Evolutionary conservation across 2,797 vertebrate species (phyloP).

Genomic region (Pangasius sanitwongsei): DNA sequence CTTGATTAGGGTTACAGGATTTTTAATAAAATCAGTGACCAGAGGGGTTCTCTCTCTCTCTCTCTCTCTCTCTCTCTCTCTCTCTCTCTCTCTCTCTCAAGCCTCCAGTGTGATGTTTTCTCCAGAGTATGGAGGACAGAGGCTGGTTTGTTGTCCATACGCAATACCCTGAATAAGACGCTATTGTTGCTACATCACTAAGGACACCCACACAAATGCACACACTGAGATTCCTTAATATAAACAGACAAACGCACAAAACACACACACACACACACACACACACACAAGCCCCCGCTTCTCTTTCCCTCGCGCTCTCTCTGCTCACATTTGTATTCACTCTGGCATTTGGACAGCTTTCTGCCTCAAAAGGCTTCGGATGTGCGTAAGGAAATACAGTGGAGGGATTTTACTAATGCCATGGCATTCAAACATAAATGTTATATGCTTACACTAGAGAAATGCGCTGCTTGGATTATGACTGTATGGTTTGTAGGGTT

Average conservation of each 20-base stretch:
- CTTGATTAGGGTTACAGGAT: slow-evolving; percentile 74
- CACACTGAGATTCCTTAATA: slow-evolving; percentile 41
- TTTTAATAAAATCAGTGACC: slow-evolving; percentile 78
- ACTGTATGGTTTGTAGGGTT: slow-evolving; percentile 65
- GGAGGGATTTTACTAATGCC: slow-evolving; percentile 66
- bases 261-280: slow-evolving; percentile 43
- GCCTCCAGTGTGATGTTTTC: slow-evolving; percentile 24
- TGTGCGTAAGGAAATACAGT: slow-evolving; percentile 58
- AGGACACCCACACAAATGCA: slow-evolving; percentile 49
- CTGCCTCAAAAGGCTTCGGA: slow-evolving; percentile 57
- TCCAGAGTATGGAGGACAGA: slow-evolving; percentile 41
- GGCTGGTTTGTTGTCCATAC: slow-evolving; percentile 44
- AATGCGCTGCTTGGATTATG: slow-evolving; percentile 66
- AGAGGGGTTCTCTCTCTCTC: slow-evolving; percentile 57
- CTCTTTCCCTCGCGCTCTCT: slow-evolving; percentile 46
- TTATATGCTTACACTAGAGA: slow-evolving; percentile 70
- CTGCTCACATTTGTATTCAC: slow-evolving; percentile 61
- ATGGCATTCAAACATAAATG: slow-evolving; percentile 70
- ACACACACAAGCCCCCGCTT: slow-evolving; percentile 19
- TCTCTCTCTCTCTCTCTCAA: neutral
- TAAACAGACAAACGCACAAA: slow-evolving; percentile 40
- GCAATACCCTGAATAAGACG: slow-evolving; percentile 45
- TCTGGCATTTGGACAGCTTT: slow-evolving; percentile 62
- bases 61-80: slow-evolving; percentile 63
- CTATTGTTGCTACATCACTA: slow-evolving; percentile 37